Evolutionary conservation across 2,888 invertebrate species (phyloP).

Genomic region (Slavum lentiscoides): DNA sequence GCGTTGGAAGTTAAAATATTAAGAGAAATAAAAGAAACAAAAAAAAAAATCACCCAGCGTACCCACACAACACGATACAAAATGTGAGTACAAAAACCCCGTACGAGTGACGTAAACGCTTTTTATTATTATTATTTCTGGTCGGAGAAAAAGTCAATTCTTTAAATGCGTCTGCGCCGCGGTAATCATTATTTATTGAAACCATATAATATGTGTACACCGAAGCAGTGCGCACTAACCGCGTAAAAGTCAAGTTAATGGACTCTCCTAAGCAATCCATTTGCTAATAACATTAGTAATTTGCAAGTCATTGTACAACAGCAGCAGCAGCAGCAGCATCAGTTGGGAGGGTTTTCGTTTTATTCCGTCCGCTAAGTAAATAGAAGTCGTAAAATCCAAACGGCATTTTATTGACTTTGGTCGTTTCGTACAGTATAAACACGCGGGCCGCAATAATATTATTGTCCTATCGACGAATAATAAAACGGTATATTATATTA

Average conservation of each 20-base stretch:
- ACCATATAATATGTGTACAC: background rate
- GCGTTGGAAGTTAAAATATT: too few species aligned
- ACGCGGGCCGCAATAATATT: background rate
- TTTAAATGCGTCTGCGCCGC: conserved; percentile 25
- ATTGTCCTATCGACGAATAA: background rate
- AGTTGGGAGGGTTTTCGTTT: background rate
- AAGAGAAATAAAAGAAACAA: too few species aligned
- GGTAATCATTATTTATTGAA: conserved; percentile 30
- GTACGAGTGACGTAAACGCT: too few species aligned
- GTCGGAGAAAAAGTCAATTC: background rate
- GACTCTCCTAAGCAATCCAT: conserved; percentile 41
- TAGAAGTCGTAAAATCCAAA: conserved; percentile 34
- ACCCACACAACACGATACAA: too few species aligned
- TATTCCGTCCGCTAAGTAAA: conserved; percentile 23
- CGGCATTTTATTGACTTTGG: conserved; percentile 28
- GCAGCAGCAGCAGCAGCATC: background rate
- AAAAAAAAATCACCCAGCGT: too few species aligned
- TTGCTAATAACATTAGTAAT: conserved; percentile 49
- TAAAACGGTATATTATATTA: background rate
- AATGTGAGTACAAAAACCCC: too few species aligned
- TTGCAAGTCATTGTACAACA: conserved; percentile 34
- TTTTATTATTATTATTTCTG: too few species aligned
- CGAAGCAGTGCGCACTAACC: background rate
- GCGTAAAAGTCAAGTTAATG: conserved; percentile 37
- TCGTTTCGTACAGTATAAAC: background rate